Percentiles rank a stretch among this genome's conserved stretches.
phyloP scores from a whole-genome alignment of 2,113 vertebrate genomes.

The Motacilla tschutschensis region DNA sequence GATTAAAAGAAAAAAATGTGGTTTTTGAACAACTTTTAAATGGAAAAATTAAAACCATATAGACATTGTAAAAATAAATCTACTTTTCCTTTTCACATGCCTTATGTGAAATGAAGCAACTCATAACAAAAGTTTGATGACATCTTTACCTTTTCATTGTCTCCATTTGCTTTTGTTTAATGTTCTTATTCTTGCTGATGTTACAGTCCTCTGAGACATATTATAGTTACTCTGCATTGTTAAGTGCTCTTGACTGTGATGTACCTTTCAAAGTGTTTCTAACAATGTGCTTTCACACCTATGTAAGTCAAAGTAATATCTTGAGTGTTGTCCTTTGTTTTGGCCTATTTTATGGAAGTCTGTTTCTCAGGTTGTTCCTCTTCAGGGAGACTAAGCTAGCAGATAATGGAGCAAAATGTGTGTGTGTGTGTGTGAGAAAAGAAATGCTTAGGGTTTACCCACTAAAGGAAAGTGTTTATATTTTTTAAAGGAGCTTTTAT shows the following conservation, averaged over 20 bases:
- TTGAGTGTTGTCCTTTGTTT: background rate
- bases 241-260: background rate
- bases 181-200: background rate
- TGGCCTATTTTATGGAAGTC: background rate
- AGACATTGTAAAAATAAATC: background rate
- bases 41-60: background rate
- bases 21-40: background rate
- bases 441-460: background rate
- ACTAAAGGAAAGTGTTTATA: background rate
- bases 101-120: background rate
- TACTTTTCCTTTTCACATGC: background rate
- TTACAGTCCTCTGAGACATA: background rate
- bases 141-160: background rate
- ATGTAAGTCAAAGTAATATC: background rate
- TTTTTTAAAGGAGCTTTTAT: background rate
- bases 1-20: background rate
- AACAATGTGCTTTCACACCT: background rate
- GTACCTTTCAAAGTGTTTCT: background rate
- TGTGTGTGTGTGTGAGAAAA: accelerated
- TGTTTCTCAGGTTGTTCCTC: background rate
- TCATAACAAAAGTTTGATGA: background rate
- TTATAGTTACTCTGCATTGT: background rate
- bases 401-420: background rate
- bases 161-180: background rate
- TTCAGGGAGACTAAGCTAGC: background rate